Evolutionary conservation across 1,140 invertebrate species (phyloP).

Genomic region (Panulirus ornatus): DNA sequence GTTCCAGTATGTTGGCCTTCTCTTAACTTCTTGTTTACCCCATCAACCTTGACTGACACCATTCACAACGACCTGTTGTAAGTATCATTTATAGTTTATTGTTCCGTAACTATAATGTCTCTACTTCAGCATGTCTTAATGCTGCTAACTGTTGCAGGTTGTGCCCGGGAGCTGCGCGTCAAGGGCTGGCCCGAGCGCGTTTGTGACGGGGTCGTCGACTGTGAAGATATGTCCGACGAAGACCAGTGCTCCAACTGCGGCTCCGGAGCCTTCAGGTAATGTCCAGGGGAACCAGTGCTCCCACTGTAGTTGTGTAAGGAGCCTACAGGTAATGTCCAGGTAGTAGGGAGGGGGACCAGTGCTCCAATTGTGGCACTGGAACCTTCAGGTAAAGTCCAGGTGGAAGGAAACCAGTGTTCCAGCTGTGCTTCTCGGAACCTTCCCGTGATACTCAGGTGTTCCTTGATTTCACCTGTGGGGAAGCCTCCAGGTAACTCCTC

Average conservation of each 20-base stretch:
- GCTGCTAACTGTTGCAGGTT: conserved; percentile 79
- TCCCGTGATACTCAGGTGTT: too few relatives aligned
- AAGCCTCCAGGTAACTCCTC: too few relatives aligned
- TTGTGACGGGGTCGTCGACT: conserved; percentile 92
- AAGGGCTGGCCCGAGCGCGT: conserved; percentile 86
- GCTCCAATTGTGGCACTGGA: too few relatives aligned
- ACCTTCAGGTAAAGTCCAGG: too few relatives aligned
- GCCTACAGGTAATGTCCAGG: too few relatives aligned
- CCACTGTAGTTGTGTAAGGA: too few relatives aligned
- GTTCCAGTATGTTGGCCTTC: neutral
- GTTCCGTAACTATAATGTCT: too few relatives aligned
- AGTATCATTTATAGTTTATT: neutral
- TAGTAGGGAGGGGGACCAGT: too few relatives aligned
- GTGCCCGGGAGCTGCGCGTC: conserved; percentile 84
- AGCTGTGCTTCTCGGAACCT: too few relatives aligned
- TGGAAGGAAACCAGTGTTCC: too few relatives aligned
- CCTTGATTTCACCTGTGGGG: too few relatives aligned
- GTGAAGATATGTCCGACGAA: conserved; percentile 90
- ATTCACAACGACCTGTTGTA: neutral
- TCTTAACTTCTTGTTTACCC: neutral
- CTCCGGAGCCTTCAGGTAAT: conserved; percentile 68
- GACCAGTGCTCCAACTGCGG: conserved; percentile 77
- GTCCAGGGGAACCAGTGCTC: too few relatives aligned
- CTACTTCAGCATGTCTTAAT: neutral
- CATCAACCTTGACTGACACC: neutral